Conservation (phyloP, 2,113 vertebrate species). For the Pedionomus torquatus region DNA sequence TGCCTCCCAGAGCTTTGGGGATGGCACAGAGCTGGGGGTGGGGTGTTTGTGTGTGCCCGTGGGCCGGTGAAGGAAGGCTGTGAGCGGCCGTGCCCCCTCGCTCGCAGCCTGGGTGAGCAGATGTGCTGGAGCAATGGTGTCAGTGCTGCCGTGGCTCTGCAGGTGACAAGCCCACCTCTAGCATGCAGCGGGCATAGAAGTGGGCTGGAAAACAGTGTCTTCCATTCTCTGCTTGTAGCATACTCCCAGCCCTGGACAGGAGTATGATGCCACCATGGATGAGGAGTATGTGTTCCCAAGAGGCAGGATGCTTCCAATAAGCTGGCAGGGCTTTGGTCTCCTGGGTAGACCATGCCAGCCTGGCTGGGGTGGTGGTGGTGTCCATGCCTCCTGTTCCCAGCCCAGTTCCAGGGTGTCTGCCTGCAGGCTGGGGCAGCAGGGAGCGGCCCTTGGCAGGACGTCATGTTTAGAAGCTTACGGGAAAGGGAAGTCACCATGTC, state of each 20-base stretch:
- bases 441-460: slow-evolving; percentile 69
- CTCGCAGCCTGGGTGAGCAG: accelerated
- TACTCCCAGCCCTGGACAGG: neutral
- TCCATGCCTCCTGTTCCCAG: neutral
- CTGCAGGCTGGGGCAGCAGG: slow-evolving; percentile 12
- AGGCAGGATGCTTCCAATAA: neutral
- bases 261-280: accelerated
- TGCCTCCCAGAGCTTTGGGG: neutral
- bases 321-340: neutral
- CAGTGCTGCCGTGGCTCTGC: accelerated
- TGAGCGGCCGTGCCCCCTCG: accelerated
- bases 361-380: neutral
- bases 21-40: accelerated
- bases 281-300: neutral
- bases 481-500: slow-evolving; percentile 74
- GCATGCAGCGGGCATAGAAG: accelerated
- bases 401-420: neutral
- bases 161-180: neutral
- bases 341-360: neutral
- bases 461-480: slow-evolving; percentile 72
- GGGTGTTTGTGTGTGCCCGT: accelerated
- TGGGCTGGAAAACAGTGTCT: neutral
- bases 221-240: neutral
- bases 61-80: neutral
- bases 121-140: neutral